phyloP scores from a whole-genome alignment of 2,888 invertebrate genomes.

The Atethmia centrago region DNA sequence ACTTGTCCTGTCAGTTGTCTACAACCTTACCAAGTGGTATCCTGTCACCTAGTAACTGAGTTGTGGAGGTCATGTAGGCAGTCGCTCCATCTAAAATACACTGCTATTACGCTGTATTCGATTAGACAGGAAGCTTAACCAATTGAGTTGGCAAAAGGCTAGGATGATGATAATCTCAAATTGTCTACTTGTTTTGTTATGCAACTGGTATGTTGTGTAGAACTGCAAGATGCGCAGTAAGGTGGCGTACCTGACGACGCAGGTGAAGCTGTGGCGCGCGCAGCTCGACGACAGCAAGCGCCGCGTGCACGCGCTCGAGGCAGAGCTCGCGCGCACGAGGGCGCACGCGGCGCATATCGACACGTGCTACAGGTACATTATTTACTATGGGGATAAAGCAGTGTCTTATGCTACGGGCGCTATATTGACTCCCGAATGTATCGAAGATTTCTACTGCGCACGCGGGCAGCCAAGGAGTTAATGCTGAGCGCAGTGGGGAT shows the following conservation, averaged over 20 bases:
- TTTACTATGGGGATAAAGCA: too few species aligned
- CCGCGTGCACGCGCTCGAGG: conserved; percentile 67
- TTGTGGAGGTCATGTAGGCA: background rate
- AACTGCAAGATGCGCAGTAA: conserved; percentile 71
- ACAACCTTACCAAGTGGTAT: background rate
- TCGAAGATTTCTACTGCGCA: too few species aligned
- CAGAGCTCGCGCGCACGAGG: conserved; percentile 67
- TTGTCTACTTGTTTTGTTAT: background rate
- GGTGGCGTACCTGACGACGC: conserved; percentile 65
- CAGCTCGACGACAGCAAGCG: conserved; percentile 69
- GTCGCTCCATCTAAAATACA: background rate
- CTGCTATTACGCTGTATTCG: background rate
- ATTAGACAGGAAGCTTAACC: too few species aligned
- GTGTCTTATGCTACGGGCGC: too few species aligned
- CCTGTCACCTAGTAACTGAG: background rate
- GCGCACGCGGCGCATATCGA: conserved; percentile 68
- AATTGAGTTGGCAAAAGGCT: too few species aligned
- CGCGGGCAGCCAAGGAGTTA: too few species aligned
- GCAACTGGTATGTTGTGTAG: conserved; percentile 51
- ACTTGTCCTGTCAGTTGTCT: background rate
- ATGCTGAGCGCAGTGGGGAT: too few species aligned
- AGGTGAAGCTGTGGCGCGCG: conserved; percentile 69
- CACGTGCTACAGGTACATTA: conserved; percentile 66
- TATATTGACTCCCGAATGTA: too few species aligned
- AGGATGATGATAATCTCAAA: background rate